These are phyloP conservation scores for Dryobates pubescens DNA, from an alignment of 2,797 vertebrate species.

Conservation along the genomic window DNA sequence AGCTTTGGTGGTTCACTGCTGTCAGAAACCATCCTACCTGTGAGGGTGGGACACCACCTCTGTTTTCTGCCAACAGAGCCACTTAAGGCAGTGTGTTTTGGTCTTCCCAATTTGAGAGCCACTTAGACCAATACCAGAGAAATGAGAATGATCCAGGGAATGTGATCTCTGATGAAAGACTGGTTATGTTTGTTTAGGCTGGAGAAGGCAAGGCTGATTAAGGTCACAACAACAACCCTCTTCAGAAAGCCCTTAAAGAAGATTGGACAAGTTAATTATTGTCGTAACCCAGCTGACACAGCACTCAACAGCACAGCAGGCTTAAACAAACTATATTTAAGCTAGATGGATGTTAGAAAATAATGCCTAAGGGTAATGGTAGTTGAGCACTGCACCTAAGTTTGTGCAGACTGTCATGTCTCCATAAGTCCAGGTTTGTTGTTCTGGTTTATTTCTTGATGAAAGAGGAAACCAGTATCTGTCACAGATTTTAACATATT, in stretches of 20 bases:
- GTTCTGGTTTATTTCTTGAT: not conserved
- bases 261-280: not conserved
- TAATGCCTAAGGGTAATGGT: not conserved
- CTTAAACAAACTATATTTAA: not conserved
- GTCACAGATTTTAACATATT: not conserved
- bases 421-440: not conserved
- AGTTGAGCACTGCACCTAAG: not conserved
- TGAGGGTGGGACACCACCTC: too few relatives aligned
- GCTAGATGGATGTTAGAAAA: not conserved
- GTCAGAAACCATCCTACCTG: not conserved
- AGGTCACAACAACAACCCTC: not conserved
- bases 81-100: not conserved
- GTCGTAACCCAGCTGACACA: not conserved
- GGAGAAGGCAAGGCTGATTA: not conserved
- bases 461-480: not conserved
- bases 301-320: not conserved
- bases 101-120: not conserved
- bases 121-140: not conserved
- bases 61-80: not conserved
- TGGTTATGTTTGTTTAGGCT: constrained; percentile 16
- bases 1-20: not conserved
- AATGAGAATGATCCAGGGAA: not conserved
- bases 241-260: not conserved
- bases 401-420: not conserved
- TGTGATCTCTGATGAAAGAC: not conserved